These are phyloP conservation scores for Nyctibius bracteatus DNA, from an alignment of 2,113 vertebrate species.

Conservation along the genomic window DNA sequence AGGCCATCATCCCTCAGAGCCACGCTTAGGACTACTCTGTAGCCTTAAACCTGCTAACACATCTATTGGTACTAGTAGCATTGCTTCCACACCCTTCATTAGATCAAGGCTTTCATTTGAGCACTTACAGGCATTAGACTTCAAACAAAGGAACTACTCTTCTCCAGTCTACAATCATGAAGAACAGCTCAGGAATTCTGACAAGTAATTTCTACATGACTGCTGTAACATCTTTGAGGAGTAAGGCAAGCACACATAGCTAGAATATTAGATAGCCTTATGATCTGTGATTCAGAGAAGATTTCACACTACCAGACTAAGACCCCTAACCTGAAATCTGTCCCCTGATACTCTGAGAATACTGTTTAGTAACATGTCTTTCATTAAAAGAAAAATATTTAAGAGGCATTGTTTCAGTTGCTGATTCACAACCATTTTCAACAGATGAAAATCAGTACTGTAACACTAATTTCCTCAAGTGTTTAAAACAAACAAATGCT, in stretches of 20 bases:
- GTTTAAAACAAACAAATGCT: neutral
- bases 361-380: neutral
- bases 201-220: neutral
- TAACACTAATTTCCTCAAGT: neutral
- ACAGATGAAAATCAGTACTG: neutral
- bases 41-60: neutral
- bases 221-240: neutral
- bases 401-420: neutral
- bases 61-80: fast-evolving
- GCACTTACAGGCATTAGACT: neutral
- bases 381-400: neutral
- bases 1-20: neutral
- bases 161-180: neutral
- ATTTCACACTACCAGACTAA: neutral
- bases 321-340: neutral
- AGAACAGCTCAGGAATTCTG: neutral
- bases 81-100: neutral
- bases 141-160: neutral
- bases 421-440: neutral
- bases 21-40: neutral
- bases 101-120: neutral
- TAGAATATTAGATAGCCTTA: neutral
- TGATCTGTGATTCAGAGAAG: neutral
- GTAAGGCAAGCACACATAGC: neutral
- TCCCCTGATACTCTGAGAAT: neutral